Conservation (phyloP, 2,888 invertebrate genomes). For the Acanthopleura granulata region DNA sequence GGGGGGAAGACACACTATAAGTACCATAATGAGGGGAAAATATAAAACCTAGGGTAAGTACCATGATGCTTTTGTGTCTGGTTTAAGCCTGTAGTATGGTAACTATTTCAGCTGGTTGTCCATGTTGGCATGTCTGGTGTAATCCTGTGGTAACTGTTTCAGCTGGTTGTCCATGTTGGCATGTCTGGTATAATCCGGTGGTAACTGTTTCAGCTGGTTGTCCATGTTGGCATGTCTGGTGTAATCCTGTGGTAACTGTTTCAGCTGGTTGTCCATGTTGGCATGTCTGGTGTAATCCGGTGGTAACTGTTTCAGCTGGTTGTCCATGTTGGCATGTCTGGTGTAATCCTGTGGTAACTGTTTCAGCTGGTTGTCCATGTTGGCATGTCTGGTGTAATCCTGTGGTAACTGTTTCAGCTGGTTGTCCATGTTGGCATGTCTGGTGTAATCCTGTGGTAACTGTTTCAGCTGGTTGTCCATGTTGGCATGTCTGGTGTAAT, state of each 20-base stretch:
- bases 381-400: background rate
- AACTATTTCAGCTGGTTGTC: slow-evolving; percentile 77
- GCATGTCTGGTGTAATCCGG: slow-evolving; percentile 75
- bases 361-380: background rate
- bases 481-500: too few species aligned
- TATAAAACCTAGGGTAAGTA: too few species aligned
- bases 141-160: too few species aligned
- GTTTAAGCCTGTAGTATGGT: background rate
- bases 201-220: background rate
- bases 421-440: slow-evolving; percentile 87
- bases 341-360: background rate
- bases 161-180: too few species aligned
- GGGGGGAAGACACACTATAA: too few species aligned
- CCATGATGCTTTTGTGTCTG: background rate
- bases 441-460: slow-evolving; percentile 41
- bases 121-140: slow-evolving; percentile 83
- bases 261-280: slow-evolving; percentile 85
- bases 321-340: too few species aligned
- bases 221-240: background rate
- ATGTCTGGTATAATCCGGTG: too few species aligned
- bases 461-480: too few species aligned
- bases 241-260: slow-evolving; percentile 49
- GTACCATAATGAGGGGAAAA: too few species aligned
- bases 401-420: slow-evolving; percentile 74
- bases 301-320: too few species aligned